Base-by-base conservation (phyloP, 2,888 invertebrate genomes). In the Flexamia atlantica region DNA sequence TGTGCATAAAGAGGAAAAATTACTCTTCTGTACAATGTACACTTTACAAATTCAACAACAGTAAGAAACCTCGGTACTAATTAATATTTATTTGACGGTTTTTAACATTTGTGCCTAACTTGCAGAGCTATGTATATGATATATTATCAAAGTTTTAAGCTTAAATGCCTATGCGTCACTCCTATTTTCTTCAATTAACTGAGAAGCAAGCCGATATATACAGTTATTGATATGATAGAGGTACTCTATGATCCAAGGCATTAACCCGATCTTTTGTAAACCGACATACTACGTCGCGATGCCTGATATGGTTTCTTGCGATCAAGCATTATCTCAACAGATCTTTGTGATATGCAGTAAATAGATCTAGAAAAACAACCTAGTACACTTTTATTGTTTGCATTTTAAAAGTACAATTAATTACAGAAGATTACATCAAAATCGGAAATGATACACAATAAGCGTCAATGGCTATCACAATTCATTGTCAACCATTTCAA, bases 81-180 rank as follows among this genome's bases (percentile, higher is more conserved):
- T 50, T n/a, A 23, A 76, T 76, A 72, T 72, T 50, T 50, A 46
- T 30, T 50, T 46, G 50, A 42, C 28, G 50, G 40, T 46, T 76
- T 70, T 40, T 40, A 76, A 76, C 25, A 30, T 76, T 76, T 76
- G 76, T 76, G 76, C 76, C 76, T 76, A 76, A 50, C 25, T 76
- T 76, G 76, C 50, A 76, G 36, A 76, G 76, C 76, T 76, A 76
- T 40, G 23, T 57, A 80, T 80, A 80, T 57, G 57, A 28, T 57
- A 40, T 30, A 32, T 80, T 80, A 80, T 80, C 57, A 80, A 60
- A 80, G 32, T 80, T 40, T 80, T 80, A 46, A 80, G 80, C 79
- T 50, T 79, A 79, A 79, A 42, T 79, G 17, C 50, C 76, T 76
- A 76, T 28, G 46, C 50, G n/a, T 76, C 76, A 50, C 28, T 76